Percentiles rank a stretch among this genome's conserved stretches.
Evolutionary conservation across 2,888 invertebrate species (phyloP).

Genomic region (Pasiphila rectangulata): DNA sequence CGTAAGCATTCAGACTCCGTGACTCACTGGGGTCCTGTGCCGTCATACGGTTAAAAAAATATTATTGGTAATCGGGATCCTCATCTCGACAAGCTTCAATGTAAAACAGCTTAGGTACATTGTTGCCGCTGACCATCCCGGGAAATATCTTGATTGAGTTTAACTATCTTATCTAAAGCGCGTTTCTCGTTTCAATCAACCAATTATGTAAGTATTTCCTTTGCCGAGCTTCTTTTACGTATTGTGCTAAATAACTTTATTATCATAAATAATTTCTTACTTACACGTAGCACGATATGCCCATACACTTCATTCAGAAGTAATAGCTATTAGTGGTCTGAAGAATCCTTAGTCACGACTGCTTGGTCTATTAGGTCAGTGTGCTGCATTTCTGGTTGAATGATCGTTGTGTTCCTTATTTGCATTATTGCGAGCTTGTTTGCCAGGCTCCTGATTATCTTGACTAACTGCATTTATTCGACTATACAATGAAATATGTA

Average conservation of each 20-base stretch:
- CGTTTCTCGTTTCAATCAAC: slow-evolving; percentile 17
- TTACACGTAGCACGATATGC: no score
- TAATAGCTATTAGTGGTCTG: background rate
- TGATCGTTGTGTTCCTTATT: slow-evolving; percentile 22
- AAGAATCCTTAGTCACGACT: slow-evolving; percentile 14
- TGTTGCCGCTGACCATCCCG: background rate
- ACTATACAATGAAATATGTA: background rate
- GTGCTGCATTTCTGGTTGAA: slow-evolving; percentile 24
- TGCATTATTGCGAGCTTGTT: slow-evolving; percentile 17
- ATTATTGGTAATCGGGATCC: slow-evolving; percentile 23
- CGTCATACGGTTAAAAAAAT: slow-evolving; percentile 31
- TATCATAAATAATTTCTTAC: no score
- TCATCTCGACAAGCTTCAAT: slow-evolving; percentile 7
- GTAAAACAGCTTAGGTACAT: slow-evolving; percentile 4
- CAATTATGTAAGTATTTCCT: slow-evolving; percentile 4
- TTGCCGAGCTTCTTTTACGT: background rate
- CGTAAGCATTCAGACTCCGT: slow-evolving; percentile 43
- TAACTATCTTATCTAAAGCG: slow-evolving; percentile 15
- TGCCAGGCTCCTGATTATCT: background rate
- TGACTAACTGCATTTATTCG: background rate
- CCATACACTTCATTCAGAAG: background rate
- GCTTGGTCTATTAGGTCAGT: slow-evolving; percentile 21
- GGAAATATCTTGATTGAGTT: slow-evolving; percentile 12
- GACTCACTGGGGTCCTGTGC: slow-evolving; percentile 44
- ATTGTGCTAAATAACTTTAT: background rate